These are phyloP conservation scores for Achroia grisella DNA, from an alignment of 1,140 invertebrate species.

Conservation along the genomic window DNA sequence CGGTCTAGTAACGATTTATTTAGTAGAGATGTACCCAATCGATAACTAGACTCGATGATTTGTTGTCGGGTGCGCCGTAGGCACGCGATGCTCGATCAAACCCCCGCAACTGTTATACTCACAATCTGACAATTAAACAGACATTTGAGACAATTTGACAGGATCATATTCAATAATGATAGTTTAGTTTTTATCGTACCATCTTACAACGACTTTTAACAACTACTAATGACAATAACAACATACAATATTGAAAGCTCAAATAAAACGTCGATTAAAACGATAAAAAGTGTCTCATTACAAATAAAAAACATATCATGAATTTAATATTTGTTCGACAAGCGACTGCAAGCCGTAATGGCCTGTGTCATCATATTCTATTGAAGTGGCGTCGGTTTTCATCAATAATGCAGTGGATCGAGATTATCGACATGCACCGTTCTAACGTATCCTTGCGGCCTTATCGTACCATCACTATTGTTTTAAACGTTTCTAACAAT, in stretches of 20 bases:
- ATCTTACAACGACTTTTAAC: no score
- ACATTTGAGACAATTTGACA: no score
- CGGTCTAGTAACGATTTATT: conserved; percentile 43
- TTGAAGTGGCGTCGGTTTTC: conserved; percentile 35
- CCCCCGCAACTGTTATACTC: no score
- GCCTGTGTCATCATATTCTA: conserved; percentile 61
- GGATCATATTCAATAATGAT: no score
- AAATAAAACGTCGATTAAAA: no score
- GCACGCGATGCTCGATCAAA: conserved; percentile 27
- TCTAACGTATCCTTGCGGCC: conserved; percentile 36
- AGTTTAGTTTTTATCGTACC: no score
- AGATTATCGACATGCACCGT: conserved; percentile 63
- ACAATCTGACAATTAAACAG: no score
- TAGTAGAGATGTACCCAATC: conserved; percentile 56
- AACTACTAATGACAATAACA: no score
- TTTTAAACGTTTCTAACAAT: conserved; percentile 40
- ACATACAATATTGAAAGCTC: no score
- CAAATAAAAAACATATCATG: conserved; percentile 33
- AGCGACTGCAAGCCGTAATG: conserved; percentile 35
- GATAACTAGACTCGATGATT: conserved; percentile 55
- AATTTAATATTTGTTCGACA: conserved; percentile 43
- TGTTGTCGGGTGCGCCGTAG: conserved; percentile 24
- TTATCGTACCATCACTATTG: conserved; percentile 57
- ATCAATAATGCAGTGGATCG: conserved; percentile 58
- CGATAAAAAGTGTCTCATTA: conserved; percentile 20